A percentile compares a stretch with the other conserved stretches of the same genome.
phyloP scores from a whole-genome alignment of 92 coral and sea anemone species.

The Phenganax subtilis region DNA sequence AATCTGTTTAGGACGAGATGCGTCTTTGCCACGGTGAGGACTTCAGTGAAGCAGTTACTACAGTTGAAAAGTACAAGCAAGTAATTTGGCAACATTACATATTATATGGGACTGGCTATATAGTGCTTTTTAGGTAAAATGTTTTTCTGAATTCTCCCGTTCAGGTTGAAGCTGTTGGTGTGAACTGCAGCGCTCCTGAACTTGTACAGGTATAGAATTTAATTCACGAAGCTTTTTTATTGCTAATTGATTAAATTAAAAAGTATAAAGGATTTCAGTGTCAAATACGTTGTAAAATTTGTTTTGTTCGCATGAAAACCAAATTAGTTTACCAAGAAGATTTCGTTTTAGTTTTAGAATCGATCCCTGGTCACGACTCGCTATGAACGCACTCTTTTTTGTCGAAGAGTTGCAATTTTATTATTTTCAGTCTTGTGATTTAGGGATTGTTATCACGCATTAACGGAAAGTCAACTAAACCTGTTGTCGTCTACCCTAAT shows the following conservation, averaged over 20 bases:
- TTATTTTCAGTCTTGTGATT: background rate
- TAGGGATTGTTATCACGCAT: constrained; percentile 69
- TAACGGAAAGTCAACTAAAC: constrained; percentile 57
- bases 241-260: background rate
- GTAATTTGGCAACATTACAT: background rate
- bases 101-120: background rate
- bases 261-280: background rate
- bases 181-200: constrained; percentile 57
- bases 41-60: constrained; percentile 53
- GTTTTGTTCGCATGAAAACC: constrained; percentile 32
- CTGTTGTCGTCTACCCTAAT: constrained; percentile 81
- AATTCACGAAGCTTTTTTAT: background rate
- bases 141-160: constrained; percentile 2
- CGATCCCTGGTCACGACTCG: no score
- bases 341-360: no score
- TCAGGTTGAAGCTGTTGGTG: constrained; percentile 66
- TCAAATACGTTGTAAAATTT: constrained; percentile 21
- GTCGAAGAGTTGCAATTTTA: background rate
- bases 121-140: background rate
- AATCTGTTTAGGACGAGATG: constrained; percentile 40
- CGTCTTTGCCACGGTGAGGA: constrained; percentile 70
- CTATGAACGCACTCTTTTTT: constrained; percentile 44
- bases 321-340: no score
- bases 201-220: constrained; percentile 42
- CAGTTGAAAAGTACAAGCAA: constrained; percentile 37